Evolutionary conservation across 2,888 invertebrate species (phyloP).

Genomic region (Steinernema scapterisci): DNA sequence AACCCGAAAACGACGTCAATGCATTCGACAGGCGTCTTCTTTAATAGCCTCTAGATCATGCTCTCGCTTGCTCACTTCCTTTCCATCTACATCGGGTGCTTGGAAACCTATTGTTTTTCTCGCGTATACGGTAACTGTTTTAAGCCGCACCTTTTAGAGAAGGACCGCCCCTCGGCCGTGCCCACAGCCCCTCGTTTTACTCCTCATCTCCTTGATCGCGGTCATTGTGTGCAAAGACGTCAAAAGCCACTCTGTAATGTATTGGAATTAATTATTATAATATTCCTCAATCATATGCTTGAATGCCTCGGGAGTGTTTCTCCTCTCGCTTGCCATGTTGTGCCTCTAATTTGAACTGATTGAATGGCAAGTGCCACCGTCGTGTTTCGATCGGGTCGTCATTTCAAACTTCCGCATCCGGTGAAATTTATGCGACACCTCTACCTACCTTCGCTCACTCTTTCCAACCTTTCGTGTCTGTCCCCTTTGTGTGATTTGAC

Average conservation of each 20-base stretch:
- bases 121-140: constrained; percentile 15
- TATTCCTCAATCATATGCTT: constrained; percentile 6
- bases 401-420: neutral
- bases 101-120: neutral
- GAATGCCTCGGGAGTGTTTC: constrained; percentile 6
- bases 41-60: neutral
- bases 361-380: constrained; percentile 3
- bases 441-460: too few species aligned
- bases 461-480: neutral
- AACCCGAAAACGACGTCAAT: constrained; percentile 19
- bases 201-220: constrained; percentile 12
- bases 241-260: neutral
- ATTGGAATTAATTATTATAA: constrained; percentile 21
- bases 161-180: neutral
- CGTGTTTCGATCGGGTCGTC: neutral
- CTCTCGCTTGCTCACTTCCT: neutral
- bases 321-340: neutral
- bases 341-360: constrained; percentile 10
- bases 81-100: neutral
- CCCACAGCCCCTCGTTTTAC: neutral
- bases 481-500: neutral
- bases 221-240: neutral
- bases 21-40: neutral
- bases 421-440: neutral
- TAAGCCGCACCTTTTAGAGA: neutral